Evolutionary conservation across 2,888 invertebrate genomes (phyloP).

Genomic region (Drosophila rubida): DNA sequence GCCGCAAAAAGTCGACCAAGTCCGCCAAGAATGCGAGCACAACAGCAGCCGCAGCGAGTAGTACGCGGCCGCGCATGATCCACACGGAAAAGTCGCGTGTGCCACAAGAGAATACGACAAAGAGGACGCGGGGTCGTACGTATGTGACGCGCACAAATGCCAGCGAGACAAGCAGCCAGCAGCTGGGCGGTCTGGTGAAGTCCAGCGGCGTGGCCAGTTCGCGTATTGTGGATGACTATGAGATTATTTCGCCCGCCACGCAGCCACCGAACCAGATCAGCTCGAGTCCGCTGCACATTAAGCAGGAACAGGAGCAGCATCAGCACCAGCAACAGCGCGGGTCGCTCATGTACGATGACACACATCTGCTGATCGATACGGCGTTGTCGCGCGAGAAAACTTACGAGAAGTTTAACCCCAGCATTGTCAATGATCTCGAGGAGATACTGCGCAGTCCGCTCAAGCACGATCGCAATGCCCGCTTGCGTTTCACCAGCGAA

Average conservation of each 20-base stretch:
- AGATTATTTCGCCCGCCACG: slow-evolving; percentile 81
- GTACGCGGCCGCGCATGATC: slow-evolving; percentile 90
- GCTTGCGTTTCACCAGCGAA: slow-evolving; percentile 82
- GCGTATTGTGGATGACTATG: slow-evolving; percentile 82
- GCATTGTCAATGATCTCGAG: slow-evolving; percentile 84
- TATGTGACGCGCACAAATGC: slow-evolving; percentile 84
- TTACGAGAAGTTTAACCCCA: slow-evolving; percentile 83
- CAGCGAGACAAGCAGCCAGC: slow-evolving; percentile 42
- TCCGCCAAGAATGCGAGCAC: slow-evolving; percentile 31
- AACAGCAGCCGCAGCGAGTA: slow-evolving; percentile 49
- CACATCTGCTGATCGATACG: slow-evolving; percentile 80
- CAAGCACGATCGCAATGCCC: slow-evolving; percentile 78
- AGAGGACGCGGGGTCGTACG: slow-evolving; percentile 87
- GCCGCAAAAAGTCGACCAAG: slow-evolving; percentile 49
- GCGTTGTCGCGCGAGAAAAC: slow-evolving; percentile 80
- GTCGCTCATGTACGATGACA: slow-evolving; percentile 82
- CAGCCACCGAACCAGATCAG: slow-evolving; percentile 83
- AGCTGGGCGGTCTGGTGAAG: slow-evolving; percentile 62
- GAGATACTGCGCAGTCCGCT: slow-evolving; percentile 84
- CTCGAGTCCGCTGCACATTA: slow-evolving; percentile 82
- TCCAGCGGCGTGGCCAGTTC: slow-evolving; percentile 51
- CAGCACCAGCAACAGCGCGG: slow-evolving; percentile 57
- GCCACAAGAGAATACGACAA: slow-evolving; percentile 84
- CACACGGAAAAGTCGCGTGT: slow-evolving; percentile 89
- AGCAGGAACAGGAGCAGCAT: slow-evolving; percentile 69